Base-by-base conservation (phyloP, 2,113 vertebrate genomes). In the Ochotona princeps region DNA sequence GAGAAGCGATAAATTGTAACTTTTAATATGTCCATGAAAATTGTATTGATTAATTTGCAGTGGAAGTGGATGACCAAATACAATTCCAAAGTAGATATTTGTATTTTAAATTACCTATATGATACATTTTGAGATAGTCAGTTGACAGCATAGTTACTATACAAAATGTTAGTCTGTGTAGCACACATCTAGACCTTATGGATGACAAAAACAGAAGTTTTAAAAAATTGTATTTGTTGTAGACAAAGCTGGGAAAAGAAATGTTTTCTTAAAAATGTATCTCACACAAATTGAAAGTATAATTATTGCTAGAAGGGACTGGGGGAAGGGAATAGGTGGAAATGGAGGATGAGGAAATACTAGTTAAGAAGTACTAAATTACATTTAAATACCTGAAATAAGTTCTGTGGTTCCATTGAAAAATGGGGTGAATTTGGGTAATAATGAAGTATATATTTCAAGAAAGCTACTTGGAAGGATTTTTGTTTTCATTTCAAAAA, bases 101-200 rank as follows among this genome's bases (percentile, higher is more conserved):
- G 32, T 13, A 5, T 17, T 83, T 84, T 72, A 69, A 76, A 54
- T 66, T 51, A 73, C 3, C 21, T 2, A 49, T 67, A 44, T 25
- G 66, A 65, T 84, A 63, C 38, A 74, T 51, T 74, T 89, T 94
- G 66, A 91, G 91, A 35, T 28, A 54, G 30, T 86, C 69, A 81
- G 7, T 54, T 26, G 51, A 51, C 23, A 70, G 18, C 10, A 32
- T 30, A 26, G 26, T 5, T 47, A 38, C 81, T 23, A 18, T 65
- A 90, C 66, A 13, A 88, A 65, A 60, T 87, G n/a, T 49, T 54
- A 75, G 89, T 94, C 92, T 74, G 26, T 54, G 9, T 70, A 65
- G 23, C 1, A 80, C 9, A 47, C 47, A 84, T 54, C 26, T 7
- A 83, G n/a, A 69, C 11, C 51, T 84, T 86, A 60, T 57, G 66